Evolutionary conservation across 2,797 vertebrate genomes (phyloP), one percentile per base, ranked within the genome.

Genomic region (Lindbergichthys nudifrons): DNA sequence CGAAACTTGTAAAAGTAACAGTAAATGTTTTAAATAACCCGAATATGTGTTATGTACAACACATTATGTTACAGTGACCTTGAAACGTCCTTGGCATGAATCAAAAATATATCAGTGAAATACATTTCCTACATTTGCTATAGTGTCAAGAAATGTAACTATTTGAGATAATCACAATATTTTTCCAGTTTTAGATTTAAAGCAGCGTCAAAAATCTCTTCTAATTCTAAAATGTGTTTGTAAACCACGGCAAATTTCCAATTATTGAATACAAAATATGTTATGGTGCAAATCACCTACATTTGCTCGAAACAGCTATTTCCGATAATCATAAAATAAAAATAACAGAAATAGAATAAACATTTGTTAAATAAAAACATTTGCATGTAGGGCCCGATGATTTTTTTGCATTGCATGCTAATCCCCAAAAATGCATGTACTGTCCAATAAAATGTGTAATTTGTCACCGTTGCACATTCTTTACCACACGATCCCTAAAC

Each of bases 111-210:
- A 19, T 52, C 0, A 0, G 15, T 13, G 18, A 5, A 12, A 8
- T 2, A 15, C 47, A 67, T 53, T 42, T 16, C 16, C 0, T 12
- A 54, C 11, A 61, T 47, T 19, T 53, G 15, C 7, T 23, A 3
- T 2, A 6, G 0, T 3, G 0, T 16, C 1, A 19, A 3, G 4
- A 13, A 43, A 43, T 1, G 1, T 0, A 7, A 12, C 18, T 10
- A 18, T 14, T 46, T 57, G 15, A 43, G 3, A 16, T 21, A 43
- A 58, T 51, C 9, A n/a, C 15, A 23, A 18, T 4, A 45, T 10
- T 0, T 21, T 2, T 42, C 8, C 8, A n/a, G 14, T 21, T 19
- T 41, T 18, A 32, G 18, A 62, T 53, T 47, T 0, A 3, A 8
- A 15, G 30, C 47, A 11, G 9, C 23, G 9, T 3, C 8, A 19